Conservation (phyloP, 2,797 vertebrate genomes). For the Coilia nasus region DNA sequence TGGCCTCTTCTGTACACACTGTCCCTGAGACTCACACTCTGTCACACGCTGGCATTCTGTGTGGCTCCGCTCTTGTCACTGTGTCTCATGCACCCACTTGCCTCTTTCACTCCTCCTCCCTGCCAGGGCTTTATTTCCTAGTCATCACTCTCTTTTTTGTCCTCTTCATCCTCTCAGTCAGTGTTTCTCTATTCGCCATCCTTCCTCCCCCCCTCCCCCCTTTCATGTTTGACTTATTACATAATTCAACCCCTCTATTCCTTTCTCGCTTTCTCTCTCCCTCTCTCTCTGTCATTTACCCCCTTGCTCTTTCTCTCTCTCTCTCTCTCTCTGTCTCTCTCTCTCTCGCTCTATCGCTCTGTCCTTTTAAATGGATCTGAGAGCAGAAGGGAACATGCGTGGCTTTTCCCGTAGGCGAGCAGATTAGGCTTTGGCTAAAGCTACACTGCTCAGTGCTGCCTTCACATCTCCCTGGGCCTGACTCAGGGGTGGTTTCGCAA, state of each 20-base stretch:
- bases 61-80: no score
- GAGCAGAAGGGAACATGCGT: conserved; percentile 36
- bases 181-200: not conserved
- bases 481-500: conserved; percentile 49
- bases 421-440: conserved; percentile 27
- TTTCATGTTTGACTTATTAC: not conserved
- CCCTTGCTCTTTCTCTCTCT: not conserved
- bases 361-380: conserved; percentile 15
- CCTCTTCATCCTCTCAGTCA: no score
- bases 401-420: conserved; percentile 38
- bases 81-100: no score
- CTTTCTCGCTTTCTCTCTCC: no score
- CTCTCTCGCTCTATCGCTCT: not conserved
- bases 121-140: no score
- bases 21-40: not conserved
- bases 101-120: no score
- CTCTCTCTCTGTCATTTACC: not conserved
- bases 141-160: no score
- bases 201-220: not conserved
- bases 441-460: conserved; percentile 20
- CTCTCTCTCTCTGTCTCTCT: not conserved
- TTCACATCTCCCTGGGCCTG: conserved; percentile 21
- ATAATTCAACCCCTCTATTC: no score
- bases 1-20: not conserved
- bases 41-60: not conserved